A percentile compares a stretch with the other conserved stretches of the same genome.
Evolutionary conservation across 30 jellyfish, hydroid and myxozoan genomes (phyloP).

Genomic region (Hydractinia symbiolongicarpus): DNA sequence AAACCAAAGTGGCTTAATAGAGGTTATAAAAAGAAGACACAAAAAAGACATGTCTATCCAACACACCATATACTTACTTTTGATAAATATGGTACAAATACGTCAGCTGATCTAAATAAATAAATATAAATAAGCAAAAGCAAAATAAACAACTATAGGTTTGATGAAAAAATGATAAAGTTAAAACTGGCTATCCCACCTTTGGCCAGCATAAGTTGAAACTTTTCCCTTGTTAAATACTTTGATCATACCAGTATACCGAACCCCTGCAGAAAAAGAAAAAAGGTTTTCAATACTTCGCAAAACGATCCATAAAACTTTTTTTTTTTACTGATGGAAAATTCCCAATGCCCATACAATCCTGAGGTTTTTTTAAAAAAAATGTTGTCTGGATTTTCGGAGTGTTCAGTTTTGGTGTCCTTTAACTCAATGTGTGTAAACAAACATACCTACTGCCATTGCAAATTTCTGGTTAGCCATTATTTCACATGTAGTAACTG

Average conservation of each 20-base stretch:
- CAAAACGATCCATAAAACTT: too few species aligned
- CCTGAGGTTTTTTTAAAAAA: too few species aligned
- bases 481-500: constrained; percentile 52
- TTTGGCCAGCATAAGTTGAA: constrained; percentile 72
- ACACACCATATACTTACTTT: constrained; percentile 35
- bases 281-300: neutral
- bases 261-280: constrained; percentile 45
- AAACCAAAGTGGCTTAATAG: too few species aligned
- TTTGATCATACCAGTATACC: constrained; percentile 64
- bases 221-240: constrained; percentile 67
- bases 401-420: too few species aligned
- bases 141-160: neutral
- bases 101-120: constrained; percentile 72
- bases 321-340: too few species aligned
- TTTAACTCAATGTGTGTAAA: too few species aligned
- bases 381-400: too few species aligned
- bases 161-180: too few species aligned
- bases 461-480: constrained; percentile 56
- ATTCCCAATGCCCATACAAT: too few species aligned
- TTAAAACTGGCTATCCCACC: constrained; percentile 30
- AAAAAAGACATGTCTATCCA: too few species aligned
- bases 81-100: constrained; percentile 71
- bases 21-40: too few species aligned
- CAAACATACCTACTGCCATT: constrained; percentile 48
- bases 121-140: neutral